Conservation (phyloP, 2,888 invertebrate genomes). For the Leucophora obtusa region DNA sequence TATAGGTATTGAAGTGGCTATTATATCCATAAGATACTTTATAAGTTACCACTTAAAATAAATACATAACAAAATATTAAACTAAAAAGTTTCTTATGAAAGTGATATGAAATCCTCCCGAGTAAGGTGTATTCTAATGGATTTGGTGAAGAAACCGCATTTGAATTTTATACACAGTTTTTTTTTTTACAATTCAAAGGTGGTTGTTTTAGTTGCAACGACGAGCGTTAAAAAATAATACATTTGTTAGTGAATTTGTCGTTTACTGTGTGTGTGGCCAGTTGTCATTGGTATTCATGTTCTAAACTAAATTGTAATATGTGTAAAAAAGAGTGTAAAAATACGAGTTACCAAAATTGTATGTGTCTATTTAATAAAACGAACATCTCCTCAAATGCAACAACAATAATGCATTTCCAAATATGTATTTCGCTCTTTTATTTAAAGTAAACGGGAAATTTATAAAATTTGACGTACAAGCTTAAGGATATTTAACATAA, state of each 20-base stretch:
- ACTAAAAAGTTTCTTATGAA: too few species aligned
- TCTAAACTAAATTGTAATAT: not conserved
- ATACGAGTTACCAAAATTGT: not conserved
- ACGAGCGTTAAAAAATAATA: not conserved
- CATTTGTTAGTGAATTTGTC: not conserved
- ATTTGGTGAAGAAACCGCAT: constrained; percentile 22
- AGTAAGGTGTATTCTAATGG: not conserved
- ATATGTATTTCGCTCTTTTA: not conserved
- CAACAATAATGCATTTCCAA: not conserved
- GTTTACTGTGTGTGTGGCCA: not conserved
- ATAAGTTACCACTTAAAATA: too few species aligned
- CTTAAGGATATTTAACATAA: not conserved
- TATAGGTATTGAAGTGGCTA: too few species aligned
- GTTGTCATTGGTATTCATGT: not conserved
- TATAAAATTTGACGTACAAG: not conserved
- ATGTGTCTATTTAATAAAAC: not conserved
- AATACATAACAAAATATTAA: too few species aligned
- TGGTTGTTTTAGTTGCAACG: constrained; percentile 34
- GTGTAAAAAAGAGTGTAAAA: not conserved
- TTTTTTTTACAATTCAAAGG: constrained; percentile 41
- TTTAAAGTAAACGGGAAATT: not conserved
- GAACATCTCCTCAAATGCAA: not conserved
- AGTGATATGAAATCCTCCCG: too few species aligned
- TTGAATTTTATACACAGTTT: not conserved
- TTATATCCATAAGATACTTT: too few species aligned